Conservation (phyloP, 2,113 vertebrate species). For the Deroptyus accipitrinus region DNA sequence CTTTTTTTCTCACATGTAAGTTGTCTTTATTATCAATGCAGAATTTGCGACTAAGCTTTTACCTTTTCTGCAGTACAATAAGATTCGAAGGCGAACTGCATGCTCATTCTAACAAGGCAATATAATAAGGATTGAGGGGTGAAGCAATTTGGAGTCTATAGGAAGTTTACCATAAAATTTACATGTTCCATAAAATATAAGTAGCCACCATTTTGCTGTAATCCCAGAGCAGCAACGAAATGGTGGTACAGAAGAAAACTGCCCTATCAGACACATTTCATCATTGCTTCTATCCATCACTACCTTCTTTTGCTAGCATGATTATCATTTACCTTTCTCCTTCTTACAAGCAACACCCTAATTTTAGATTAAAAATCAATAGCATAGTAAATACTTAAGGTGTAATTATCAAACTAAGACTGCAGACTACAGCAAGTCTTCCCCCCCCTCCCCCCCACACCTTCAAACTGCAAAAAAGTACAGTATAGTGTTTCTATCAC, state of each 20-base stretch:
- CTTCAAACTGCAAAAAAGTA: constrained; percentile 67
- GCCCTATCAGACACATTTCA: constrained; percentile 61
- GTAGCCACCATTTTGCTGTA: constrained; percentile 74
- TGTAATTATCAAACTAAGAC: constrained; percentile 16
- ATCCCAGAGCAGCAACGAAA: constrained; percentile 73
- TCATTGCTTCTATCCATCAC: constrained; percentile 65
- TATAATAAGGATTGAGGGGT: not conserved
- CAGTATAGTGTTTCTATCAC: constrained; percentile 42
- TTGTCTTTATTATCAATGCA: not conserved
- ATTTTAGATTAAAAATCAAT: constrained; percentile 3
- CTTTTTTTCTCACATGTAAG: not conserved
- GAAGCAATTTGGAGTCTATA: constrained; percentile 54
- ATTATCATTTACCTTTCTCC: constrained; percentile 41
- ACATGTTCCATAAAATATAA: constrained; percentile 75
- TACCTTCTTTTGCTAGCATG: constrained; percentile 23
- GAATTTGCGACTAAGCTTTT: constrained; percentile 2
- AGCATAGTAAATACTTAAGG: not conserved
- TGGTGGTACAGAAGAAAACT: constrained; percentile 65
- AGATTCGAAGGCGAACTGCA: not conserved
- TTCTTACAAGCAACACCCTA: not conserved
- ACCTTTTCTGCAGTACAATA: not conserved
- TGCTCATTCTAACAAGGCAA: not conserved
- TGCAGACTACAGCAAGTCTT: not conserved
- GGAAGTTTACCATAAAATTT: constrained; percentile 67
- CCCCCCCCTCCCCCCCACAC: not conserved